Base-by-base conservation (phyloP, 2,888 invertebrate species). In the Pollenia griseotomentosa region DNA sequence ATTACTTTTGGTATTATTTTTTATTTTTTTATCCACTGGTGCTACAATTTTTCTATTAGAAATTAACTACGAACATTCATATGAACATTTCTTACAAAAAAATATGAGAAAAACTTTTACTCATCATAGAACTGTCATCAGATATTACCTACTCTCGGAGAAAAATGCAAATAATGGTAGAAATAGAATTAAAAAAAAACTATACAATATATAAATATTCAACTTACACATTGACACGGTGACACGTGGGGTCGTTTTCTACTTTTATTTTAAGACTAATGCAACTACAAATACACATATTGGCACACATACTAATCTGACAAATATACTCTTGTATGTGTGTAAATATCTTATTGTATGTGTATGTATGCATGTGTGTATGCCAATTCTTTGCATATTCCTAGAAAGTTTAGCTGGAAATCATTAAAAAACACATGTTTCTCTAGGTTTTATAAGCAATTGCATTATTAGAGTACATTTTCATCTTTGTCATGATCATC, bases 51-150 rank as follows among this genome's bases (percentile, higher is more conserved):
- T 48, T 2, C 46, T 53, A 19, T 48, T 65, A 80, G 65, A 80
- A 33, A 57, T 55, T 65, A 51, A 68, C 16, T 51, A 44, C 23
- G 7, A 74, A 61, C 33, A 61, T 75, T 82, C 33, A 42, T 33
- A 61, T 33, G 53, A 51, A 57, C 19, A 59, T 53, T 33, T 59
- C 4, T n/a, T 16, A 44, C 12, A 12, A 48, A 63, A 83, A 71
- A 65, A 57, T 51, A 66, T 53, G 44, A 66, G 73, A 65, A 71
- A 78, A 53, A 66, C 23, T 79, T 79, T 68, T 55, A 78, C 57
- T 78, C 73, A 68, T 79, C 79, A 73, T 73, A 66, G 59, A 77
- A 42, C 74, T 83, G 77, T 80, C 80, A 83, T 80, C 80, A 74
- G 77, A 81, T 77, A 55, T 77, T 83, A 83, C 66, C 75, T 78